phyloP scores from a whole-genome alignment of 2,797 vertebrate species.

The Australoheros facetus region DNA sequence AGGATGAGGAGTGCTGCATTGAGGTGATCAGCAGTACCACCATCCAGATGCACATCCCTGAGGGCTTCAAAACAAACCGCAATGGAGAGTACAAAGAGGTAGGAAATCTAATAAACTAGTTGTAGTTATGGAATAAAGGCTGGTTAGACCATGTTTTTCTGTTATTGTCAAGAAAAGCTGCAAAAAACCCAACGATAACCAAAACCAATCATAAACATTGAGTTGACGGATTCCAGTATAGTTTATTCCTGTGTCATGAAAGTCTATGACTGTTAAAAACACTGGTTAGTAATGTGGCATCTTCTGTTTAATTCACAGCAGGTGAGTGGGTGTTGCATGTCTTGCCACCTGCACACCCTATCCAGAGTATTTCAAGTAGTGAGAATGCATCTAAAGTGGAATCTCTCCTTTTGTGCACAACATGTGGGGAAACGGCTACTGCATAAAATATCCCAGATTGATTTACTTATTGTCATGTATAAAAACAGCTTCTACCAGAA shows the following conservation, averaged over 20 bases:
- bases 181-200: neutral
- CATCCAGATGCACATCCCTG: slow-evolving; percentile 92
- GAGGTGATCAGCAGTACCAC: slow-evolving; percentile 90
- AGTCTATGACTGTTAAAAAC: neutral
- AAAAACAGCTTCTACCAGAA: neutral
- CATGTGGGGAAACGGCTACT: too few species aligned
- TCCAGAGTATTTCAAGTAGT: too few species aligned
- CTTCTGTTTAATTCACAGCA: too few species aligned
- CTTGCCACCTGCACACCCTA: too few species aligned
- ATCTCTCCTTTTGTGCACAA: too few species aligned
- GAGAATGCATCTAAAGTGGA: too few species aligned
- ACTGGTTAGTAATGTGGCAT: too few species aligned
- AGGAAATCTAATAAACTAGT: neutral
- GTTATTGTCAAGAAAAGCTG: neutral
- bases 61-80: slow-evolving; percentile 87
- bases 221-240: neutral
- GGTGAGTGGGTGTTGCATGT: too few species aligned
- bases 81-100: slow-evolving; percentile 97
- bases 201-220: too few species aligned
- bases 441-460: neutral
- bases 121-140: neutral
- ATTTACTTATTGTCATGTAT: neutral
- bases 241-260: neutral
- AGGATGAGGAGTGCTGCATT: slow-evolving; percentile 89
- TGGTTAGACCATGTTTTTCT: neutral